Conservation (phyloP, 1,140 invertebrate genomes). For the Drosophila sturtevanti region DNA sequence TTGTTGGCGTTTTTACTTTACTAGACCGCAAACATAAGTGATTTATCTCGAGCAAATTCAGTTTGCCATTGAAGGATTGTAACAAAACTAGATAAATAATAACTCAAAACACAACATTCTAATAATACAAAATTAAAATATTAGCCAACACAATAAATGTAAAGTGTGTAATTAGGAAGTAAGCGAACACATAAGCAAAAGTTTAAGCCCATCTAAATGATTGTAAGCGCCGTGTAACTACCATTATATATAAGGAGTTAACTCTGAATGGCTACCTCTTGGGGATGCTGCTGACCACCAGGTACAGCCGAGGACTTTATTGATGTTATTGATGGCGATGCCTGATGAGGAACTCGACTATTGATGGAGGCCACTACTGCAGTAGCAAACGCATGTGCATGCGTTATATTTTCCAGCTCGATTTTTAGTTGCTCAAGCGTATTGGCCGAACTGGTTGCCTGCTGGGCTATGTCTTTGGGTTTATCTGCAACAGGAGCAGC, state of each 20-base stretch:
- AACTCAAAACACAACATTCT: not conserved
- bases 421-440: constrained; percentile 85
- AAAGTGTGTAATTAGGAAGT: not conserved
- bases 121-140: not conserved
- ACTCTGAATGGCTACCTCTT: constrained; percentile 46
- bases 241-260: constrained; percentile 32
- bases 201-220: not conserved
- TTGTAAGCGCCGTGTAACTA: constrained; percentile 4
- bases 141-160: constrained; percentile 2
- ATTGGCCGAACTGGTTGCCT: constrained; percentile 82
- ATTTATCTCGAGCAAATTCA: not conserved
- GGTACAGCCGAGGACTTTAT: constrained; percentile 37
- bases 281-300: constrained; percentile 40
- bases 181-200: constrained; percentile 7
- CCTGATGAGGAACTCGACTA: constrained; percentile 54
- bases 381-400: constrained; percentile 81
- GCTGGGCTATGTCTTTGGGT: constrained; percentile 51
- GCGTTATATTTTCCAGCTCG: constrained; percentile 84
- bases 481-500: constrained; percentile 42
- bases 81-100: not conserved
- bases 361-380: constrained; percentile 73
- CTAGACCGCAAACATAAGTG: not conserved
- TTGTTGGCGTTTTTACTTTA: too few relatives aligned
- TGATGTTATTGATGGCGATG: constrained; percentile 59
- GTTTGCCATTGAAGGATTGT: not conserved